A percentile compares a stretch with the other conserved stretches of the same genome.
Evolutionary conservation across 2,797 vertebrate species (phyloP).

Genomic region (Lagocephalus sceleratus): DNA sequence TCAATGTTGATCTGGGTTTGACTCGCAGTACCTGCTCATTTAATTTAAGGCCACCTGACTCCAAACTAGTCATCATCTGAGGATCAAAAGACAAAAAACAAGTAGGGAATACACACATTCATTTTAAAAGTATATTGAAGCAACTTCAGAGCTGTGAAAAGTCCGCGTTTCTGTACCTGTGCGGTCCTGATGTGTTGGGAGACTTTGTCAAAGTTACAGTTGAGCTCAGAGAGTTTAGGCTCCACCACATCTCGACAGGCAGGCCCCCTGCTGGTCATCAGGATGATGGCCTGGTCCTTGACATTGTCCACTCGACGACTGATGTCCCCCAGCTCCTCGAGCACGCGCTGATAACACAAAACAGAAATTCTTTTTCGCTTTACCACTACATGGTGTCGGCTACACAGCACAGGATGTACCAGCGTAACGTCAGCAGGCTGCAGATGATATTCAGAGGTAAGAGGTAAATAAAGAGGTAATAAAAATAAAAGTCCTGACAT

Average conservation of each 20-base stretch:
- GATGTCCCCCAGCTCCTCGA: slow-evolving; percentile 86
- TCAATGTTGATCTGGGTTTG: slow-evolving; percentile 35
- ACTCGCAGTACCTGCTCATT: slow-evolving; percentile 31
- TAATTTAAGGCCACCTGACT: slow-evolving; percentile 55
- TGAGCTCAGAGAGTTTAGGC: slow-evolving; percentile 91
- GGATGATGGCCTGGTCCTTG: slow-evolving; percentile 85
- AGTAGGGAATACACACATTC: background rate
- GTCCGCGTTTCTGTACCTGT: slow-evolving; percentile 68
- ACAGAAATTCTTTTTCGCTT: background rate
- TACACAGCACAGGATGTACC: too few relatives aligned
- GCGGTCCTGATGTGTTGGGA: slow-evolving; percentile 90
- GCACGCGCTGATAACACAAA: slow-evolving; percentile 75
- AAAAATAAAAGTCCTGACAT: too few relatives aligned
- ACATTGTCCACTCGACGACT: slow-evolving; percentile 86
- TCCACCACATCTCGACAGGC: slow-evolving; percentile 88
- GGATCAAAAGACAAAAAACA: slow-evolving; percentile 7
- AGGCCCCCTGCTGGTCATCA: slow-evolving; percentile 88
- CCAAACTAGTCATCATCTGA: slow-evolving; percentile 81
- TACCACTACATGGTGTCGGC: too few relatives aligned
- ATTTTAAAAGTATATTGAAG: background rate
- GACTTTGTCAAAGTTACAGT: slow-evolving; percentile 94
- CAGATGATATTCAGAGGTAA: too few relatives aligned
- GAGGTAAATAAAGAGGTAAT: too few relatives aligned
- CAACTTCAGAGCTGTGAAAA: background rate
- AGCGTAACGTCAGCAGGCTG: too few relatives aligned